Base-by-base conservation (phyloP, 92 coral and sea anemone genomes). In the Bergia puertoricense region DNA sequence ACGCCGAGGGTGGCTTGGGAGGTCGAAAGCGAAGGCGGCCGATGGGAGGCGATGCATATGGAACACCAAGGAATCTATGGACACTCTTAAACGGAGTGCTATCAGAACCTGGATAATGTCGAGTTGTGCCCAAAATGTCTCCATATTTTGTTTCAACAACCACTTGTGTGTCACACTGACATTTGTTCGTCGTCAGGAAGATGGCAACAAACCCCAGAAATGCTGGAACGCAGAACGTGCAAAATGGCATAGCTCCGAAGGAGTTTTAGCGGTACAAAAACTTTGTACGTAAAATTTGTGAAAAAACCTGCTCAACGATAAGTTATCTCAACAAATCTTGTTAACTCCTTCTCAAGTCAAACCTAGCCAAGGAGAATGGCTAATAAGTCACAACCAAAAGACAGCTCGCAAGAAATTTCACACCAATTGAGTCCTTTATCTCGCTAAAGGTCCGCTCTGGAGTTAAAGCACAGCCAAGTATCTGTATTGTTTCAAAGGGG, bases 21-120 rank as follows among this genome's bases (percentile, higher is more conserved):
- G 78, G 77, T 48, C 44, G 87, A 36, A 84, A 84, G 43, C 87
- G 87, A 71, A 69, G 87, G 38, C n/a, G 45, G n/a, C 87, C 67
- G 23, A 69, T 16, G n/a, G 87, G 87, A 71, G 87, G 87, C 30
- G 67, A 71, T 45, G 87, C 87, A 71, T 68, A 84, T 39, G 87
- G 87, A 10, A 84, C 65, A 46, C 87, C 87, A 2, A 84, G 79
- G 56, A 84, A 84, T 43, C 66, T 84, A 18, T 84, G 77, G 36
- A 84, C 87, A 71, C 66, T 68, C 74, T 84, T 69, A 73, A 69
- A 84, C 68, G 87, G 79, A 46, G 66, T 69, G 39, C 23, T 46
- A 23, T 71, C 43, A 71, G 74, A 71, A 45, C 59, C 56, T 2
- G 77, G 77, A 46, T 84, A 84, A 71, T 30, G 59, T 23, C 62